phyloP scores from a whole-genome alignment of 2,797 vertebrate species.

The Toxotes lorentzi region DNA sequence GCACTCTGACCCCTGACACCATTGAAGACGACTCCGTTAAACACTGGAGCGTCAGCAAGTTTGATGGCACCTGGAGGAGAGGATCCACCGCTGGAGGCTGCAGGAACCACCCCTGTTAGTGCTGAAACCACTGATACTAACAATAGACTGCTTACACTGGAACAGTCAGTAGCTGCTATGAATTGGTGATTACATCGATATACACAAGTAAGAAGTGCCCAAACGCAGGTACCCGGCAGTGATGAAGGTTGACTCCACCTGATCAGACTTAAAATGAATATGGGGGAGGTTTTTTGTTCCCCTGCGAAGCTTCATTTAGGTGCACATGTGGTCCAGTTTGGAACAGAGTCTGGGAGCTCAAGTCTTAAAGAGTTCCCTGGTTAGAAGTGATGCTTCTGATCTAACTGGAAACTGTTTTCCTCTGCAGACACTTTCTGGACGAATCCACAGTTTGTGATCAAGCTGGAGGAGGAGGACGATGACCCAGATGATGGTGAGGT shows the following conservation, averaged over 20 bases:
- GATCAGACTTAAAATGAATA: background rate
- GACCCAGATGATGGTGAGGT: conserved; percentile 79
- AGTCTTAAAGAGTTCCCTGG: background rate
- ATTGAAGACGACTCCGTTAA: conserved; percentile 81
- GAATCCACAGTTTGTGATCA: conserved; percentile 91
- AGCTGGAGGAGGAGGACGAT: conserved; percentile 86
- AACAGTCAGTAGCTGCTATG: no score
- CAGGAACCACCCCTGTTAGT: conserved; percentile 88
- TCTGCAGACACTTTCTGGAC: conserved; percentile 90
- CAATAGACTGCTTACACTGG: background rate
- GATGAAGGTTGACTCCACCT: background rate
- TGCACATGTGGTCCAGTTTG: no score
- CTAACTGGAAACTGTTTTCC: background rate
- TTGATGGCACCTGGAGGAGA: conserved; percentile 86
- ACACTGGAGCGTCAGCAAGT: conserved; percentile 89
- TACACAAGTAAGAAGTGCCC: background rate
- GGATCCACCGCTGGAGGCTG: conserved; percentile 90
- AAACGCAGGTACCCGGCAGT: background rate
- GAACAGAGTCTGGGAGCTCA: background rate
- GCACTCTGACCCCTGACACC: conserved; percentile 90
- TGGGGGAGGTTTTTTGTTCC: background rate
- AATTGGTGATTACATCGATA: background rate
- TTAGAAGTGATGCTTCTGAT: background rate
- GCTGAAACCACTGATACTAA: no score
- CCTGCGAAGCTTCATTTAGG: background rate